These are phyloP conservation scores for Lepidotrigona ventralis DNA, from an alignment of 1,140 invertebrate genomes.

Conservation along the genomic window DNA sequence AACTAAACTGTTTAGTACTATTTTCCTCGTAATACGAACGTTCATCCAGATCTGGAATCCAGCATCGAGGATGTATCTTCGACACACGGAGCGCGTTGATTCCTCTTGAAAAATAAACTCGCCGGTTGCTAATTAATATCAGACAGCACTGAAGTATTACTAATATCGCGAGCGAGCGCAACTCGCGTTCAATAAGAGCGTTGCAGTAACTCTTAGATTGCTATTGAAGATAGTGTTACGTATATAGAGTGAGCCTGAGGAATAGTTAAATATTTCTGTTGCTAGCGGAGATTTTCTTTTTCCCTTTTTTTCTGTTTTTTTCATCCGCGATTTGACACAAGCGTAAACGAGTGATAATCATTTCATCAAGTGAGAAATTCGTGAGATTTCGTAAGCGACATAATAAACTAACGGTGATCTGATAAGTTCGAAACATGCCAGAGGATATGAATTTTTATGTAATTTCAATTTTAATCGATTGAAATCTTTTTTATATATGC, in stretches of 20 bases:
- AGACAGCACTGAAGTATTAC: slow-evolving; percentile 17
- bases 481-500: too few relatives aligned
- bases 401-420: background rate
- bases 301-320: background rate
- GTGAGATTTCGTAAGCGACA: background rate
- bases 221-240: background rate
- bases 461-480: background rate
- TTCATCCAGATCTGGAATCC: background rate
- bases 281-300: background rate
- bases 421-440: background rate
- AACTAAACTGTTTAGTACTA: background rate
- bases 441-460: background rate
- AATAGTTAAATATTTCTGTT: background rate
- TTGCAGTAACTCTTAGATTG: slow-evolving; percentile 20
- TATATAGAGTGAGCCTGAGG: background rate
- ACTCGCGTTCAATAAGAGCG: slow-evolving; percentile 17
- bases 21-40: background rate
- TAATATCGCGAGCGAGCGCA: slow-evolving; percentile 21
- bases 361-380: background rate
- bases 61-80: background rate
- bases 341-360: background rate
- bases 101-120: background rate
- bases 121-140: slow-evolving; percentile 22
- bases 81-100: slow-evolving; percentile 18
- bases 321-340: background rate